Percentiles rank a stretch among this genome's conserved stretches.
phyloP scores from a whole-genome alignment of 2,113 vertebrate species.

The Ochotona princeps region DNA sequence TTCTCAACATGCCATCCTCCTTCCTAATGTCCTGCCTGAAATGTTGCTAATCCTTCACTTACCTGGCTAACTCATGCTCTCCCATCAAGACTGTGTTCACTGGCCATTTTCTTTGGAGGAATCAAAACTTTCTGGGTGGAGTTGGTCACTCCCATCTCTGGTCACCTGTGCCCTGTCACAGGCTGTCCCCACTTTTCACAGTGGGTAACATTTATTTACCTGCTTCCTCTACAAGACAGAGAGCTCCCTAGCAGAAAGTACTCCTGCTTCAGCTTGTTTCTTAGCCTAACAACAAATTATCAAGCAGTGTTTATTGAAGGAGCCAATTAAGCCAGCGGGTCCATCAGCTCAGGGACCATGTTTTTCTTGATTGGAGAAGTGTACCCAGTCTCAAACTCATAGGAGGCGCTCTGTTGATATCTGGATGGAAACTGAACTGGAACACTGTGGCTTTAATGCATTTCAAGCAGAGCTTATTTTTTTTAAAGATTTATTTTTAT shows the following conservation, averaged over 20 bases:
- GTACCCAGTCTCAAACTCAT: neutral
- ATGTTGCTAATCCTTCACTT: neutral
- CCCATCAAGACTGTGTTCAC: neutral
- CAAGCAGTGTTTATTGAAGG: neutral
- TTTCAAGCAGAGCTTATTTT: neutral
- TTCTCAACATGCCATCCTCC: neutral
- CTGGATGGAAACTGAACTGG: slow-evolving; percentile 3
- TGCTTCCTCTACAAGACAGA: neutral
- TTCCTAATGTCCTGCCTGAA: neutral
- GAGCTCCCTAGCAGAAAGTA: neutral
- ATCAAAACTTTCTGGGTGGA: neutral
- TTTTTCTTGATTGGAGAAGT: neutral
- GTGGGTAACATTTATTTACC: neutral
- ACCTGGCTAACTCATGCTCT: neutral
- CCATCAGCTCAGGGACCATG: neutral
- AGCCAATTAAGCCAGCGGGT: neutral
- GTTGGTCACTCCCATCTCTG: neutral
- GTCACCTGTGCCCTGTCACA: neutral
- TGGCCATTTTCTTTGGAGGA: neutral
- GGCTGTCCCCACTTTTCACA: neutral
- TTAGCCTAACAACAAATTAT: neutral
- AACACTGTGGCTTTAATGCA: neutral
- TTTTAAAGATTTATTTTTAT: neutral
- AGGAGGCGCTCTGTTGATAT: neutral
- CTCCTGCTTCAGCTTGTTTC: neutral